Percentiles rank a stretch among this genome's conserved stretches.
phyloP scores from a whole-genome alignment of 2,113 vertebrate genomes.

The Sitta europaea region DNA sequence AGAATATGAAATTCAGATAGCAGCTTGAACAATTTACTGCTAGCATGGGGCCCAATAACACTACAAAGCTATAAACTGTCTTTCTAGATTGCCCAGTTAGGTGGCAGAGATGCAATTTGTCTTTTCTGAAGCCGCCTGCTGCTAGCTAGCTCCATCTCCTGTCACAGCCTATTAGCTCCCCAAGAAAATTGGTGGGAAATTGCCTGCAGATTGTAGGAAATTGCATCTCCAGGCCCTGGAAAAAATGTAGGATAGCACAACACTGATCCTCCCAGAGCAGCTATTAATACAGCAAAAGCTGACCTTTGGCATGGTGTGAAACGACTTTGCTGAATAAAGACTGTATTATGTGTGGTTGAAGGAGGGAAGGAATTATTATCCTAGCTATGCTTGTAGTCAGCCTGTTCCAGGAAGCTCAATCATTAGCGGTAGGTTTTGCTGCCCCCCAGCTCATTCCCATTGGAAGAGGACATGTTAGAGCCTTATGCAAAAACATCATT shows the following conservation, averaged over 20 bases:
- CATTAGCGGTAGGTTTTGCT: slow-evolving; percentile 29
- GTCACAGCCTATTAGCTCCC: slow-evolving; percentile 85
- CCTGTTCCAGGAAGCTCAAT: slow-evolving; percentile 56
- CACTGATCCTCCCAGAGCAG: slow-evolving; percentile 79
- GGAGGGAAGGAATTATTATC: slow-evolving; percentile 69
- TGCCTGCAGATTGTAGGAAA: slow-evolving; percentile 86
- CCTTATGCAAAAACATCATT: not conserved
- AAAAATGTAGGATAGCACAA: slow-evolving; percentile 81
- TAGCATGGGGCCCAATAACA: slow-evolving; percentile 76
- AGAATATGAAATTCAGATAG: slow-evolving; percentile 74
- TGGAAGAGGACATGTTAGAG: not conserved
- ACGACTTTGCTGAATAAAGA: slow-evolving; percentile 78
- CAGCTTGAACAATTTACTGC: slow-evolving; percentile 76
- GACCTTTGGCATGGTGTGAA: slow-evolving; percentile 76
- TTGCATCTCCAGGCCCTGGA: slow-evolving; percentile 79
- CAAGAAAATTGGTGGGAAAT: slow-evolving; percentile 85
- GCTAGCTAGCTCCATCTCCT: slow-evolving; percentile 80
- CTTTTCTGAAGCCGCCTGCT: slow-evolving; percentile 80
- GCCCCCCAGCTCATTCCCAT: not conserved
- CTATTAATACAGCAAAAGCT: slow-evolving; percentile 81
- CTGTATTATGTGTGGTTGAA: slow-evolving; percentile 73
- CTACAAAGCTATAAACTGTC: slow-evolving; percentile 80
- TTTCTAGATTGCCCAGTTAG: slow-evolving; percentile 80
- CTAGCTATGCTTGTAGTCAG: slow-evolving; percentile 33
- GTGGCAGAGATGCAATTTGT: slow-evolving; percentile 82